Conservation (phyloP, 2,888 invertebrate genomes). For the Drosophila lutescens region DNA sequence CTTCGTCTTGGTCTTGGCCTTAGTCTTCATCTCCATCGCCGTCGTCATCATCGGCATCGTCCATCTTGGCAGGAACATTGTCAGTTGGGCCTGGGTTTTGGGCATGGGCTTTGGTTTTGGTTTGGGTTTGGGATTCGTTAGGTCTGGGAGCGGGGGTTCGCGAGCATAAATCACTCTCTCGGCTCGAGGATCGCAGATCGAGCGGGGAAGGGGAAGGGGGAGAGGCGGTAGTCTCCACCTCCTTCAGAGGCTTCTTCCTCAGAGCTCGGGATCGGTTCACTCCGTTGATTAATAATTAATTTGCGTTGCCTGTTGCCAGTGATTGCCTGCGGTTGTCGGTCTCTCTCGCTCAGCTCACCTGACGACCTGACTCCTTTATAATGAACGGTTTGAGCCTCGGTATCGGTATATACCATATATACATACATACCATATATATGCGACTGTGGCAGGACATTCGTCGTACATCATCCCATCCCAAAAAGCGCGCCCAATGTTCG, state of each 20-base stretch:
- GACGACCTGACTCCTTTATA: slow-evolving; percentile 79
- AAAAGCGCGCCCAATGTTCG: slow-evolving; percentile 56
- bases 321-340: slow-evolving; percentile 61
- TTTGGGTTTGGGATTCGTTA: slow-evolving; percentile 62
- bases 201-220: slow-evolving; percentile 4
- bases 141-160: slow-evolving; percentile 66
- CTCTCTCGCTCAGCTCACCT: slow-evolving; percentile 60
- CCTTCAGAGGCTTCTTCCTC: slow-evolving; percentile 14
- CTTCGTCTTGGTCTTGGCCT: slow-evolving; percentile 31
- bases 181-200: slow-evolving; percentile 26
- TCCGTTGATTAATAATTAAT: slow-evolving; percentile 84
- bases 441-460: slow-evolving; percentile 69
- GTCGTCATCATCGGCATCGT: slow-evolving; percentile 58
- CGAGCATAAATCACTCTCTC: slow-evolving; percentile 75
- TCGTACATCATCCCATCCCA: slow-evolving; percentile 72
- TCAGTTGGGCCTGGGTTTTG: slow-evolving; percentile 53
- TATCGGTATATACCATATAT: not conserved
- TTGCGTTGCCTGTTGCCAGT: slow-evolving; percentile 67
- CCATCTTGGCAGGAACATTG: slow-evolving; percentile 77
- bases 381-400: slow-evolving; percentile 74
- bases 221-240: slow-evolving; percentile 18
- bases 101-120: slow-evolving; percentile 1
- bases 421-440: not conserved
- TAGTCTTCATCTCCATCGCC: slow-evolving; percentile 36
- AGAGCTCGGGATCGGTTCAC: slow-evolving; percentile 53